Conservation (phyloP, 1,140 invertebrate species). For the Drosophila nasuta region DNA sequence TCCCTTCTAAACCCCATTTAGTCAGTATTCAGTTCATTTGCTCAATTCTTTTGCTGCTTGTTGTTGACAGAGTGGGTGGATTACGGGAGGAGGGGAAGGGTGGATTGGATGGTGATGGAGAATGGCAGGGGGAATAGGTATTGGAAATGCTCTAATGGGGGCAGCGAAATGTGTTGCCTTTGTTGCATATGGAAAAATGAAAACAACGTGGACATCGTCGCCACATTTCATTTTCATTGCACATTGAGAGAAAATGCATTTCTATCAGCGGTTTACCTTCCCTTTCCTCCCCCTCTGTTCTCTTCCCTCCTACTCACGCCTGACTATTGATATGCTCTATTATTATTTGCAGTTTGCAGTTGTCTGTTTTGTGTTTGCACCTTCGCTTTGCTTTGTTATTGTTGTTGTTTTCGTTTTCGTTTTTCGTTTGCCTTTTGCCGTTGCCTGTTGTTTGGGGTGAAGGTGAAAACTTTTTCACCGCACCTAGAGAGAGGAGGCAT, state of each 20-base stretch:
- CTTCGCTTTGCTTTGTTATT: conserved; percentile 16
- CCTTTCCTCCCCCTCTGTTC: background rate
- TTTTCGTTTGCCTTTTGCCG: conserved; percentile 44
- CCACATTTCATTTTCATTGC: conserved; percentile 64
- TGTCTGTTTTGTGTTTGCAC: conserved; percentile 36
- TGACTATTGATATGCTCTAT: conserved; percentile 43
- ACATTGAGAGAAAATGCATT: conserved; percentile 28
- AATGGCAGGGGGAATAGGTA: background rate
- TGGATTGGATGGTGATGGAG: background rate
- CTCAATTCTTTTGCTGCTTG: conserved; percentile 38
- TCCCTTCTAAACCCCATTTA: background rate
- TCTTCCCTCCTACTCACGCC: conserved; percentile 17
- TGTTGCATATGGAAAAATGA: conserved; percentile 33
- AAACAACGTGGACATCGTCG: conserved; percentile 28
- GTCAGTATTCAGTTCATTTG: conserved; percentile 49
- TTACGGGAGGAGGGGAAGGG: background rate
- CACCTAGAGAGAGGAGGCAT: conserved; percentile 16
- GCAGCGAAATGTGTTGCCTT: conserved; percentile 53
- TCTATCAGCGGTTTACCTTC: conserved; percentile 23
- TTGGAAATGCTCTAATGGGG: conserved; percentile 42
- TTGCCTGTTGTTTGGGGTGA: conserved; percentile 59
- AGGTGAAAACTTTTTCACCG: conserved; percentile 72
- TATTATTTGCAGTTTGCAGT: conserved; percentile 49
- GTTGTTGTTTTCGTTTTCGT: conserved; percentile 25
- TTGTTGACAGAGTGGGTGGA: conserved; percentile 9